phyloP scores from a whole-genome alignment of 2,888 invertebrate genomes.

The Agrotis segetum region DNA sequence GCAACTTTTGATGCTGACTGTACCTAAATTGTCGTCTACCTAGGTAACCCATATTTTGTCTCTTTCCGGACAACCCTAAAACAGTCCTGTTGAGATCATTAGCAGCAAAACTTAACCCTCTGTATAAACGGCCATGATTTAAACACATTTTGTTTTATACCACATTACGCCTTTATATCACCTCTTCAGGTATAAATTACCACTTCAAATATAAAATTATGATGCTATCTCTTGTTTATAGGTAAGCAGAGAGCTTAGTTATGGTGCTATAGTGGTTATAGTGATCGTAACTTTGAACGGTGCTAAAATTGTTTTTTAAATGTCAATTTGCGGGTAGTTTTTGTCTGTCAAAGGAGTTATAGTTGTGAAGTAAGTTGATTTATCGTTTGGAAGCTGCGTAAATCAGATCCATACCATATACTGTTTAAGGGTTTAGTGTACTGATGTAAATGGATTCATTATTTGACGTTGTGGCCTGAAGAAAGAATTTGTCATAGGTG shows the following conservation, averaged over 20 bases:
- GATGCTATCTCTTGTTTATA: slow-evolving; percentile 49
- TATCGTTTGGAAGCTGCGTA: neutral
- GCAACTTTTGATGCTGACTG: no score
- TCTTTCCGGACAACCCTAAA: slow-evolving; percentile 48
- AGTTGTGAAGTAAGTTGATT: neutral
- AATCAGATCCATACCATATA: no score
- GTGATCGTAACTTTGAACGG: slow-evolving; percentile 33
- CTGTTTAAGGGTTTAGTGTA: no score
- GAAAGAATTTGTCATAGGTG: no score
- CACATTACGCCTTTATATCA: slow-evolving; percentile 40
- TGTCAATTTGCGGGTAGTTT: slow-evolving; percentile 34
- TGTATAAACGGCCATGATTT: slow-evolving; percentile 55
- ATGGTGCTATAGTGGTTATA: slow-evolving; percentile 31
- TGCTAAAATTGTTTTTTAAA: slow-evolving; percentile 44
- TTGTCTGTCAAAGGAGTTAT: slow-evolving; percentile 7
- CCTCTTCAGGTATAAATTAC: slow-evolving; percentile 49
- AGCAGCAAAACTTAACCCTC: slow-evolving; percentile 65
- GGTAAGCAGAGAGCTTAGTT: slow-evolving; percentile 32
- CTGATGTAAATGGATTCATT: no score
- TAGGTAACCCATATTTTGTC: neutral
- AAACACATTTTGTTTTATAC: slow-evolving; percentile 55
- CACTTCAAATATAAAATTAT: slow-evolving; percentile 52
- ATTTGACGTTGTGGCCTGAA: neutral
- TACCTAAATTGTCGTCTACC: no score
- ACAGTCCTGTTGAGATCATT: slow-evolving; percentile 59